Base-by-base conservation (phyloP, 2,888 invertebrate species). In the Dynastes grantii region DNA sequence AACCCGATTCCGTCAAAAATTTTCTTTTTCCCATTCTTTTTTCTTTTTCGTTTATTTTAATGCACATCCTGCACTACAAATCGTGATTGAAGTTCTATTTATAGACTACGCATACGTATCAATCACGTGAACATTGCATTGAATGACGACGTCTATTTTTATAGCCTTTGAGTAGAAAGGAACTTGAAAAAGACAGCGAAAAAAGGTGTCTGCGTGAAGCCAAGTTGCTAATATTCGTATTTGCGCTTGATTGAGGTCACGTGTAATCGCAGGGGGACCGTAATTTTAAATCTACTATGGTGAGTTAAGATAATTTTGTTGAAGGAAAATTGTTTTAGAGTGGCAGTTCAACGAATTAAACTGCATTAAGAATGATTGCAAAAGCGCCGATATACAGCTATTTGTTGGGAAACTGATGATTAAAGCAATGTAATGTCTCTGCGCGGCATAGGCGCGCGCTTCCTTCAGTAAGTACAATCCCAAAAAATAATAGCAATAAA, bases 1-100 rank as follows among this genome's bases (percentile, higher is more conserved):
- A 55, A 22, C 55, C 8, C 3, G 32, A 65, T 13, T 8, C 65
- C 37, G 16, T 40, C 37, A 45, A 45, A 65, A 65, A 63, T 13
- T 6, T 65, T 37, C 32, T 45, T 37, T 13, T 37, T 65, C 16
- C 37, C 13, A 11, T 6, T 37, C 40, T 40, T 65, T 37, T 65
- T n/a, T 37, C 22, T 22, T 65, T 65, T 45, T 45, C 45, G 8
- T 45, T 45, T 45, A 45, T 65, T 2, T 65, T 55, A 55, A n/a
- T 55, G 55, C 16, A 65, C 65, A 45, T 65, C 32, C 65, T 65
- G 40, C 65, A 40, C 16, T 65, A 65, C n/a, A 16, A n/a, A 16
- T 3, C n/a, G 16, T 65, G 65, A 65, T 40, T 65, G 40, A 40
- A 40, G 16, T 65, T 65, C 40, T 65, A 65, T 65, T 40, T 65